Conservation (phyloP, 1,140 invertebrate species). For the Aphaenogaster rudis region DNA sequence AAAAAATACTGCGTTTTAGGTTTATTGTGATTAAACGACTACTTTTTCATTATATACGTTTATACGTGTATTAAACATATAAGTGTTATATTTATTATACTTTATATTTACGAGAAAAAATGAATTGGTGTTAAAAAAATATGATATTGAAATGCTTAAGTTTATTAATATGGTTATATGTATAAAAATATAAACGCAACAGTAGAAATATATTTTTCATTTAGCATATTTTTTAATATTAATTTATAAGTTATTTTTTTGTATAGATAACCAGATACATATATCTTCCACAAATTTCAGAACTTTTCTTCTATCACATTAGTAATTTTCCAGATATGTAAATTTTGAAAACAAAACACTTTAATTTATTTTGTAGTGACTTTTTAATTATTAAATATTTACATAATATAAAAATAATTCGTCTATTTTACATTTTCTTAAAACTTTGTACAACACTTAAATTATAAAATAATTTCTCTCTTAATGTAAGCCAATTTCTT, state of each 20-base stretch:
- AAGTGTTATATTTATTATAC: constrained; percentile 15
- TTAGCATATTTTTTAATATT: constrained; percentile 24
- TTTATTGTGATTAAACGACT: not conserved
- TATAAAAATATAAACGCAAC: not conserved
- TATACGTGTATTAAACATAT: not conserved
- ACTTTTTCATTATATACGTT: not conserved
- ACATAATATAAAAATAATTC: constrained; percentile 18
- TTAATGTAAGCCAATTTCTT: constrained; percentile 90
- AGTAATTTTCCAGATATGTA: not conserved
- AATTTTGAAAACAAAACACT: constrained; percentile 51
- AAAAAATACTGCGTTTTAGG: not conserved
- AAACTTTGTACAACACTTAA: constrained; percentile 92
- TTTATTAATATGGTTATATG: constrained; percentile 49
- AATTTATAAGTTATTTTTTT: not conserved
- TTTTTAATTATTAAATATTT: constrained; percentile 47
- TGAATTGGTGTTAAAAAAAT: constrained; percentile 11
- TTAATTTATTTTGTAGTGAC: constrained; percentile 2
- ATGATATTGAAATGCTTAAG: constrained; percentile 1
- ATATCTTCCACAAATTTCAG: not conserved
- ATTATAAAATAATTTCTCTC: constrained; percentile 92
- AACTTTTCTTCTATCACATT: too few relatives aligned
- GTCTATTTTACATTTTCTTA: constrained; percentile 89
- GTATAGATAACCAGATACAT: constrained; percentile 13
- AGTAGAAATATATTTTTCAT: not conserved
- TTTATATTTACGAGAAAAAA: not conserved